phyloP scores from a whole-genome alignment of 2,797 vertebrate genomes.

The Valencia hispanica region DNA sequence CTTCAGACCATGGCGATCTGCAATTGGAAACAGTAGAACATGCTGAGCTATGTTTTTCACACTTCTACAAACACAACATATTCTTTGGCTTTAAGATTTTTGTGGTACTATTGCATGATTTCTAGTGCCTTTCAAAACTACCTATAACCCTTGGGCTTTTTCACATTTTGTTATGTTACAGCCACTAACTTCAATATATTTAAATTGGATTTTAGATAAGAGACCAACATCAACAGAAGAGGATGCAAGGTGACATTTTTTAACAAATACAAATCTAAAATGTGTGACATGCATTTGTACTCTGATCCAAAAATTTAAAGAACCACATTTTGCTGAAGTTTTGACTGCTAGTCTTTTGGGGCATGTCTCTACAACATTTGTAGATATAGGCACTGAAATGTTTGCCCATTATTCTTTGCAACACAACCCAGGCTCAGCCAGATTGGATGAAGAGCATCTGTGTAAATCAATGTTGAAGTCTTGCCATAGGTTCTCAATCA shows the following conservation, averaged over 20 bases:
- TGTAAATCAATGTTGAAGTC: background rate
- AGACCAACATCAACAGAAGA: background rate
- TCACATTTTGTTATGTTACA: background rate
- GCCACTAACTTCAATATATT: background rate
- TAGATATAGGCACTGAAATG: background rate
- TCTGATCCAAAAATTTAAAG: background rate
- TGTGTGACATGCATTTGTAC: background rate
- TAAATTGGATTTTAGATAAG: background rate
- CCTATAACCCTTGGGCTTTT: background rate
- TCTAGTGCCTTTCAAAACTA: background rate
- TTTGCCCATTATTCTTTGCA: background rate
- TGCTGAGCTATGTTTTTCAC: background rate
- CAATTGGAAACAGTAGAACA: background rate
- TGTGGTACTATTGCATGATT: background rate
- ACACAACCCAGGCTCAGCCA: background rate
- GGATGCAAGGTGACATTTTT: background rate
- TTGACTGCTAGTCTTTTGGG: background rate
- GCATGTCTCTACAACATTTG: background rate
- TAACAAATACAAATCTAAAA: background rate
- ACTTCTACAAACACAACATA: background rate
- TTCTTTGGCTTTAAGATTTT: background rate
- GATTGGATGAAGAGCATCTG: background rate
- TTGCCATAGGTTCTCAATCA: background rate
- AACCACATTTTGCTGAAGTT: background rate
- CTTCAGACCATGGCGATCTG: conserved; percentile 92